phyloP scores from a whole-genome alignment of 2,113 vertebrate genomes.

The Lepisosteus osseus region DNA sequence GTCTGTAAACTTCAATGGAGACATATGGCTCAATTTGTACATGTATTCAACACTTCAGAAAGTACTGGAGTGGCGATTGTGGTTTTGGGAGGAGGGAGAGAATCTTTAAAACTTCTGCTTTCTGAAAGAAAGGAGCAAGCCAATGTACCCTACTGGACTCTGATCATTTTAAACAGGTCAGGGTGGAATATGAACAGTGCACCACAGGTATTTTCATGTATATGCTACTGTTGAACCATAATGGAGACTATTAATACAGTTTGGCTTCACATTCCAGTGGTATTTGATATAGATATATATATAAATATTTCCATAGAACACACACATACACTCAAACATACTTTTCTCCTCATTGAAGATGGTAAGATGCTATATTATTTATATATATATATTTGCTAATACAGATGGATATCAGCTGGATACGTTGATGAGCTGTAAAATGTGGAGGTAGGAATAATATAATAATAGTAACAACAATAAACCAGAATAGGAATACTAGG shows the following conservation, averaged over 20 bases:
- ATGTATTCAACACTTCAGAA: conserved; percentile 33
- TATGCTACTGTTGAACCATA: conserved; percentile 27
- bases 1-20: conserved; percentile 56
- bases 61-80: conserved; percentile 18
- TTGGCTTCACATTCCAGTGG: conserved; percentile 40
- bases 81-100: conserved; percentile 19
- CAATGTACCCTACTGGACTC: conserved; percentile 2
- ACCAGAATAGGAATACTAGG: conserved; percentile 15
- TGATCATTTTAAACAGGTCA: not conserved
- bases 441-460: conserved; percentile 26
- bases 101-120: conserved; percentile 8
- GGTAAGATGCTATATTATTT: conserved; percentile 23
- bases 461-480: conserved; percentile 13
- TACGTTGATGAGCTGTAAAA: conserved; percentile 21
- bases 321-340: conserved; percentile 13
- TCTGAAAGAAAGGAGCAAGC: not conserved
- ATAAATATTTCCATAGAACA: conserved; percentile 24
- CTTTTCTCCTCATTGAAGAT: conserved; percentile 14
- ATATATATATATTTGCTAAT: conserved; percentile 23
- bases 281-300: conserved; percentile 23
- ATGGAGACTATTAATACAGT: conserved; percentile 26
- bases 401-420: conserved; percentile 19
- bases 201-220: conserved; percentile 10
- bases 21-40: conserved; percentile 43
- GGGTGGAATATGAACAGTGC: conserved; percentile 1